These are phyloP conservation scores for Leucopsar rothschildi DNA, from an alignment of 2,113 vertebrate genomes.

Conservation along the genomic window DNA sequence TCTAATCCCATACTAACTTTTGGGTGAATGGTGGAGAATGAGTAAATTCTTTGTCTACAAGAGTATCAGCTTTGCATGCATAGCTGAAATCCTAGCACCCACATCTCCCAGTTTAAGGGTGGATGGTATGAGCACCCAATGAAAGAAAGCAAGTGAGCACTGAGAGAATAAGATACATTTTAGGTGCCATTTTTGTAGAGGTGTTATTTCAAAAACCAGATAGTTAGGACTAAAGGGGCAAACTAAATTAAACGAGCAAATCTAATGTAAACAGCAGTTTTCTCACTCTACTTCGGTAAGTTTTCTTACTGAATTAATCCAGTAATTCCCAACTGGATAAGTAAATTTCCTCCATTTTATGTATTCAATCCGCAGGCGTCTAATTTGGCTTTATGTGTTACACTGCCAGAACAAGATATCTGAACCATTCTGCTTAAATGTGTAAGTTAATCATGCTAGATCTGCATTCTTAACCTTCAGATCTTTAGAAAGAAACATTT, in stretches of 20 bases:
- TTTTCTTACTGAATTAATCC: neutral
- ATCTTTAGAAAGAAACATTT: neutral
- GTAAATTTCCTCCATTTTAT: neutral
- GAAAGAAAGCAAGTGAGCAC: fast-evolving
- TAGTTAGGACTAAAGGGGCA: neutral
- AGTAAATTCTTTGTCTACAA: neutral
- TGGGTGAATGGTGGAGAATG: neutral
- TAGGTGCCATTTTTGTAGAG: neutral
- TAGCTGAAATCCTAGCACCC: neutral
- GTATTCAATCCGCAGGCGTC: neutral
- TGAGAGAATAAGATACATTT: neutral
- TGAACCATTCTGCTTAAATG: neutral
- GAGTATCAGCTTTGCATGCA: fast-evolving
- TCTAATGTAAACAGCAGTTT: neutral
- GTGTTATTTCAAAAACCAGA: neutral
- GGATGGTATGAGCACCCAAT: neutral
- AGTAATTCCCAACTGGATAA: neutral
- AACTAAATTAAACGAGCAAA: neutral
- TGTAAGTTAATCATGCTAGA: neutral
- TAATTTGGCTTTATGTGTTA: neutral
- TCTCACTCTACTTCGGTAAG: neutral
- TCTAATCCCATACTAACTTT: neutral
- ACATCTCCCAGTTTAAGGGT: neutral
- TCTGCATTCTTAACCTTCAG: neutral
- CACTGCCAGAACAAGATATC: neutral